Evolutionary conservation across 2,113 vertebrate species (phyloP), one percentile per base, ranked within the genome.

Genomic region (Hippolais icterina): DNA sequence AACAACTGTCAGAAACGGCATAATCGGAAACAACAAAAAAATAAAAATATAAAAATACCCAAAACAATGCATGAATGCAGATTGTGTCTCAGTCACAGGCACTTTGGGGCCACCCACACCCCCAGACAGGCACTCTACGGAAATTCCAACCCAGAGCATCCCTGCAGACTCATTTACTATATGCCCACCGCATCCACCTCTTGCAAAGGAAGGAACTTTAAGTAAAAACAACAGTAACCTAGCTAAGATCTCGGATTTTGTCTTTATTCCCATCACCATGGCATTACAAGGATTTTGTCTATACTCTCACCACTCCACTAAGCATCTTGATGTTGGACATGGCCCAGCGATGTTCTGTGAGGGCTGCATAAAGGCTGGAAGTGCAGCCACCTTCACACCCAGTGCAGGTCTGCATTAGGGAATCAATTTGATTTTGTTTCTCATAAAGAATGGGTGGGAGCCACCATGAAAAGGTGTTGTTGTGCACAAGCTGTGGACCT

Each of bases 271-370:
- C 24, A 19, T 31, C 50, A 44, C 28, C 21, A 28, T 1, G 0
- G 74, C 22, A 31, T 35, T 35, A 35, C n/a, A 59, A 59, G 57
- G 57, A 59, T 44, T 83, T 21, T 61, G 33, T 41, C 37, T 69
- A 53, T 33, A 35, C 29, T 50, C 61, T 33, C 29, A 19, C 31
- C 44, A 60, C 12, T n/a, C 7, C 7, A 52, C 21, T 1, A 71
- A 52, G 46, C 76, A 64, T 22, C 57, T 35, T 0, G 0, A 66
- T 0, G 0, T 3, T 0, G 0, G 1, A 28, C 8, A 15, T 0
- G 1, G 70, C 46, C 31, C n/a, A 7, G n/a, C 15, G 19, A 23
- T 5, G 5, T 27, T 28, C 21, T 23, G 15, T 5, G 64, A 24
- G 1, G 7, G 41, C 19, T n/a, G 4, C 0, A 25, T 6, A 19